Percentiles rank a stretch among this genome's conserved stretches.
phyloP scores from a whole-genome alignment of 2,113 vertebrate genomes.

The Varanus salvator region DNA sequence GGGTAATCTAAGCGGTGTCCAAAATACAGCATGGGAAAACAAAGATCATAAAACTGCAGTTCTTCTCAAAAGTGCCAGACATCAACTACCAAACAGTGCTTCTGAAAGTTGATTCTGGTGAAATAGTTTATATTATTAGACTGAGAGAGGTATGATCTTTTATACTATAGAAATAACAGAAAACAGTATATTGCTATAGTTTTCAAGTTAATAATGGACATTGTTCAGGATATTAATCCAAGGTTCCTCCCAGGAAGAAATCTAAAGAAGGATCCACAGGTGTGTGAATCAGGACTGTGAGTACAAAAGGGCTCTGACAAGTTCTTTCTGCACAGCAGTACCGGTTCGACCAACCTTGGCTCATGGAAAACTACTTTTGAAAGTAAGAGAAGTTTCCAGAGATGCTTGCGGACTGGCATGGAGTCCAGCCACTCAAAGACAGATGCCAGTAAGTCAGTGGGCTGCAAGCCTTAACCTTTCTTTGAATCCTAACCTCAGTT shows the following conservation, averaged over 20 bases:
- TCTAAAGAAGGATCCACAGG: neutral
- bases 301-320: neutral
- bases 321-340: neutral
- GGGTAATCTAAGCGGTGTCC: too few species aligned
- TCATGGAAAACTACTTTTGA: neutral
- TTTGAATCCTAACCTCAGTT: neutral
- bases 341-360: neutral
- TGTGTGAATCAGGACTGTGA: neutral
- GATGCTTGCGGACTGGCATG: too few species aligned
- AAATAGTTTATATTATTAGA: neutral
- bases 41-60: neutral
- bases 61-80: neutral
- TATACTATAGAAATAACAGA: neutral
- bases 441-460: neutral
- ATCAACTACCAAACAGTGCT: neutral
- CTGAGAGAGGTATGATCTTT: neutral
- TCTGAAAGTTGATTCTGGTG: neutral
- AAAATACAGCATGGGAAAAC: neutral
- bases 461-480: neutral
- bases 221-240: neutral
- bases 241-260: neutral
- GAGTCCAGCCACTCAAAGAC: neutral
- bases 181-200: neutral
- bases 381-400: neutral
- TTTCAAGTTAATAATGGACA: neutral